These are phyloP conservation scores for Podarcis siculus DNA, from an alignment of 2,797 vertebrate species.

Conservation along the genomic window DNA sequence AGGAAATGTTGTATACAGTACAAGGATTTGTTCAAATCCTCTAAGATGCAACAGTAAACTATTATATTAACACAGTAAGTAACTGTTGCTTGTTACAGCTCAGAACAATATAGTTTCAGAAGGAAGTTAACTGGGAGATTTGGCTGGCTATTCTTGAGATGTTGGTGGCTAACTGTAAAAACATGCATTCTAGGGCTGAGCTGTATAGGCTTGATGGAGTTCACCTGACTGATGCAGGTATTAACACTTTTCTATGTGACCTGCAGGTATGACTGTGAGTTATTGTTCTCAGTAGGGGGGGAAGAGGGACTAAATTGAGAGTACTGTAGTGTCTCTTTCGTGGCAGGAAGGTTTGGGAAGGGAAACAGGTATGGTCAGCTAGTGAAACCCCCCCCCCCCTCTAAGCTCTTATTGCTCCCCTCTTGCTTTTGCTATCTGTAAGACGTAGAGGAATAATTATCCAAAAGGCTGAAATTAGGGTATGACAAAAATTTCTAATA, in stretches of 20 bases:
- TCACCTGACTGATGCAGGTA: too few relatives aligned
- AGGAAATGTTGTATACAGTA: conserved; percentile 42
- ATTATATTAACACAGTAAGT: conserved; percentile 4
- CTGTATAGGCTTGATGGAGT: too few relatives aligned
- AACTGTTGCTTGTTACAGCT: conserved; percentile 39
- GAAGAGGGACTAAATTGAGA: too few relatives aligned
- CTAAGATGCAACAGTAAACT: background rate
- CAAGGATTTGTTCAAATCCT: background rate
- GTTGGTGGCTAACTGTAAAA: too few relatives aligned
- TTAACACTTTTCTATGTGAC: too few relatives aligned
- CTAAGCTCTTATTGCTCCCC: background rate
- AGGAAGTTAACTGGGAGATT: too few relatives aligned
- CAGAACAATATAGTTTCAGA: background rate
- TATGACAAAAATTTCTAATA: background rate
- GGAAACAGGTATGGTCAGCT: too few relatives aligned
- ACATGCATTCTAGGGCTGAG: too few relatives aligned
- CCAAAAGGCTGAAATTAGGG: background rate
- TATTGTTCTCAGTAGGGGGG: conserved; percentile 14
- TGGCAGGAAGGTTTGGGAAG: too few relatives aligned
- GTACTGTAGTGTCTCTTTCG: too few relatives aligned
- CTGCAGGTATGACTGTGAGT: background rate
- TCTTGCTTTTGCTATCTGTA: background rate
- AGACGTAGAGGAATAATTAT: background rate
- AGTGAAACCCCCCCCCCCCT: too few relatives aligned
- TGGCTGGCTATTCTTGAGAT: too few relatives aligned